phyloP scores from a whole-genome alignment of 2,113 vertebrate species.

The Epinephelus fuscoguttatus region DNA sequence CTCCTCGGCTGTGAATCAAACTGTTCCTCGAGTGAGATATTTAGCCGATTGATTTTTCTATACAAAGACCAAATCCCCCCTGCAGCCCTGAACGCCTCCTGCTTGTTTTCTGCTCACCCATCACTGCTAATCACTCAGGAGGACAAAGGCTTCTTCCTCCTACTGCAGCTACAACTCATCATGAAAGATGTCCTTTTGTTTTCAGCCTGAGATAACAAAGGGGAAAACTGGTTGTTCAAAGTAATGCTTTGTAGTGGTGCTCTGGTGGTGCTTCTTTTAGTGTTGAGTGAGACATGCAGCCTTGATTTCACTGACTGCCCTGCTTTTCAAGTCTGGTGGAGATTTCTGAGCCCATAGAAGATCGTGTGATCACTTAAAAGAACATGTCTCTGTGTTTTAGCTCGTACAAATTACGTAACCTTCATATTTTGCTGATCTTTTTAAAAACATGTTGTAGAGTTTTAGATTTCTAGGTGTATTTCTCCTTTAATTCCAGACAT shows the following conservation, averaged over 20 bases:
- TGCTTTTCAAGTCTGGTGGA: background rate
- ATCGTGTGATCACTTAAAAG: background rate
- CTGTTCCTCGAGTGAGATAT: background rate
- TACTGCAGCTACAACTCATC: background rate
- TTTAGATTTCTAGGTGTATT: no score
- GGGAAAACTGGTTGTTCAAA: background rate
- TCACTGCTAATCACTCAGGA: conserved; percentile 4
- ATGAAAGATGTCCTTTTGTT: background rate
- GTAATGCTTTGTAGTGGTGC: background rate
- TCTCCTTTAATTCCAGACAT: no score
- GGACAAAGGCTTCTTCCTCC: conserved; percentile 5
- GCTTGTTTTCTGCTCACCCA: conserved; percentile 9
- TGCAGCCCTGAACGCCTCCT: background rate
- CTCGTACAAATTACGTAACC: background rate
- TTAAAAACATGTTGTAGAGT: no score
- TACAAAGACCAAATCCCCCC: background rate
- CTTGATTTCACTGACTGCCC: no score
- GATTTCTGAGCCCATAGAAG: background rate
- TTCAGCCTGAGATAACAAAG: background rate
- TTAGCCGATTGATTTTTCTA: conserved; percentile 6
- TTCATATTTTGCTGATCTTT: background rate
- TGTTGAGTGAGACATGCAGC: no score
- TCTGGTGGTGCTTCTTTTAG: no score
- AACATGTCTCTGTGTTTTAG: background rate
- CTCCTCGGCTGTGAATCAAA: background rate